Evolutionary conservation across 2,113 vertebrate genomes (phyloP).

Genomic region (Marmota flaviventris): DNA sequence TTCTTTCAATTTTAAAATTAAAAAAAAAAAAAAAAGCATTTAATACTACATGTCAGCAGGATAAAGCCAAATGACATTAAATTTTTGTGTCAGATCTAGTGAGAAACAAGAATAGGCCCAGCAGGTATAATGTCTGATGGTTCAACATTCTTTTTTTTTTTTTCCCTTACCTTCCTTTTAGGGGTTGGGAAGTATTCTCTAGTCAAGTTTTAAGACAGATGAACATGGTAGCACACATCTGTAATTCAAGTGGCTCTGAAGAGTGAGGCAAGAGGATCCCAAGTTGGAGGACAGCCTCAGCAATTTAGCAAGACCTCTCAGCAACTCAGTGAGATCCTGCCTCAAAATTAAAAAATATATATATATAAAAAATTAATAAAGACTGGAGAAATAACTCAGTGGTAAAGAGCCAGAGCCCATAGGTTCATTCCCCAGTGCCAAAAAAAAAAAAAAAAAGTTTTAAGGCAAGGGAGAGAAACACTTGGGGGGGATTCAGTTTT

Average conservation of each 20-base stretch:
- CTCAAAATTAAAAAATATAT: no score
- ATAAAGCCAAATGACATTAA: not conserved
- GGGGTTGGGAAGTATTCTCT: not conserved
- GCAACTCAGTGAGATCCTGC: no score
- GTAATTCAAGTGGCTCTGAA: no score
- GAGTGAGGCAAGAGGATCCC: no score
- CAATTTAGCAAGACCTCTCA: no score
- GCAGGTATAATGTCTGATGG: not conserved
- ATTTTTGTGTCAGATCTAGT: not conserved
- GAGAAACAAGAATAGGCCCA: not conserved
- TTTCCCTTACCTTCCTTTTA: not conserved
- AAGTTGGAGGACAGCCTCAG: no score
- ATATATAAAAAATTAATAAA: no score
- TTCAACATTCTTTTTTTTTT: not conserved
- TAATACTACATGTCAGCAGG: not conserved
- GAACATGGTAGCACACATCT: no score
- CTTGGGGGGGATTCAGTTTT: not conserved
- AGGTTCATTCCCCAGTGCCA: no score
- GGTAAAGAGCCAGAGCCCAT: no score
- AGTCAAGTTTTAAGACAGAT: not conserved
- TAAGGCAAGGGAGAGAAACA: slow-evolving; percentile 20
- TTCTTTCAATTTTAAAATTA: slow-evolving; percentile 28
- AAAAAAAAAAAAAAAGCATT: slow-evolving; percentile 3
- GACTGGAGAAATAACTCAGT: no score
- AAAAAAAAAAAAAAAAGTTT: not conserved